Evolutionary conservation across 1,140 invertebrate species (phyloP).

Genomic region (Drosophila kepulauana): DNA sequence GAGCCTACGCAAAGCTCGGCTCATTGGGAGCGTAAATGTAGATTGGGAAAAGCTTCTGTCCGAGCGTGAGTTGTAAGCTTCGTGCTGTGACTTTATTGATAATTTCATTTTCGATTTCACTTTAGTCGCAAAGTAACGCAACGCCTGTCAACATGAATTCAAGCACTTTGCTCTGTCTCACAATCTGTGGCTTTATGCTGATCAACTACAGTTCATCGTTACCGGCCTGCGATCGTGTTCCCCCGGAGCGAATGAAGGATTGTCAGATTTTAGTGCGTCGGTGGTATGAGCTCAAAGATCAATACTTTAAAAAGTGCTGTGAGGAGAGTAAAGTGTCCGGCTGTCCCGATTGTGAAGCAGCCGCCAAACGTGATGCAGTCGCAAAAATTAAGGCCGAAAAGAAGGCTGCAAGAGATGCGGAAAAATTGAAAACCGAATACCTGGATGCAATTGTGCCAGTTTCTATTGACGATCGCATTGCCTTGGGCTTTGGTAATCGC

Average conservation of each 20-base stretch:
- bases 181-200: not conserved
- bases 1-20: no score
- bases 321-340: not conserved
- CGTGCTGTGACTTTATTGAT: no score
- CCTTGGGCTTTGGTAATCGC: no score
- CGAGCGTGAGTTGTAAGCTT: no score
- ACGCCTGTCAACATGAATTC: not conserved
- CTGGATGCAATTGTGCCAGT: no score
- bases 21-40: no score
- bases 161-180: not conserved
- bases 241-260: not conserved
- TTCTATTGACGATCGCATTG: no score
- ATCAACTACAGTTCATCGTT: not conserved
- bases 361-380: not conserved
- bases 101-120: not conserved
- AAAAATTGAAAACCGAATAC: not conserved
- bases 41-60: no score
- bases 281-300: not conserved
- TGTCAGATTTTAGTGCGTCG: not conserved
- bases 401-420: not conserved
- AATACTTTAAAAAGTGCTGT: conserved; percentile 5
- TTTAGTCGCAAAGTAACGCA: not conserved
- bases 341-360: not conserved
- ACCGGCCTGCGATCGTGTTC: not conserved
- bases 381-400: not conserved